Evolutionary conservation across 2,113 vertebrate species (phyloP), one percentile per base, ranked within the genome.

Genomic region (Pygoscelis antarcticus): DNA sequence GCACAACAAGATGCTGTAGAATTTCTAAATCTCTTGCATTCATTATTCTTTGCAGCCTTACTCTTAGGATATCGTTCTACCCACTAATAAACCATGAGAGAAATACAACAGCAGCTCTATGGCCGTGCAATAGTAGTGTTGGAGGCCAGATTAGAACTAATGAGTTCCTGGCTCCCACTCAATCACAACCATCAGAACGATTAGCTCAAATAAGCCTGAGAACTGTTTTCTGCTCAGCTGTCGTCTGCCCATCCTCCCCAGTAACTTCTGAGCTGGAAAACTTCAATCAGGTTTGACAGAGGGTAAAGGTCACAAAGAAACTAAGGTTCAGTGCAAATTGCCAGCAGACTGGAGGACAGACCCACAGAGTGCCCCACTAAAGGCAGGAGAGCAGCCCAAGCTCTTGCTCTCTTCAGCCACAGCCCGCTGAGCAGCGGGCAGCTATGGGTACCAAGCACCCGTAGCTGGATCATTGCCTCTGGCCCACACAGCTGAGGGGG

Each of bases 161-260:
- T 20, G 95, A 96, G 90, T 62, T 96, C 68, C 85, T 94, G 97
- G 95, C 93, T 96, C 54, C 68, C 71, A 72, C 54, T 96, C 93
- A 91, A 77, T 62, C 62, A 70, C 68, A 70, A 57, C 68, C 72
- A 88, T 77, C 69, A 88, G 75, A 95, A 83, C 93, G 94, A 96
- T 96, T 93, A 94, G 80, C 93, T 92, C 95, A 78, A 83, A 93
- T 42, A 88, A 96, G 51, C 64, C 72, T 36, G 1, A 75, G 72
- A 93, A 93, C 40, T 7, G 6, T 66, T 85, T 74, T 46, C 90
- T 89, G 95, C 82, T 86, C 76, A 0, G 6, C 47, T 51, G 87
- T 78, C 7, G 1, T 27, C 85, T 42, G 74, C 54, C 57, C 4
- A 1, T 88, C 83, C 94, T 90, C 54, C 78, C 54, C 0, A 0